Conservation (phyloP, 2,888 invertebrate genomes). For the Eucera pruinosa region DNA sequence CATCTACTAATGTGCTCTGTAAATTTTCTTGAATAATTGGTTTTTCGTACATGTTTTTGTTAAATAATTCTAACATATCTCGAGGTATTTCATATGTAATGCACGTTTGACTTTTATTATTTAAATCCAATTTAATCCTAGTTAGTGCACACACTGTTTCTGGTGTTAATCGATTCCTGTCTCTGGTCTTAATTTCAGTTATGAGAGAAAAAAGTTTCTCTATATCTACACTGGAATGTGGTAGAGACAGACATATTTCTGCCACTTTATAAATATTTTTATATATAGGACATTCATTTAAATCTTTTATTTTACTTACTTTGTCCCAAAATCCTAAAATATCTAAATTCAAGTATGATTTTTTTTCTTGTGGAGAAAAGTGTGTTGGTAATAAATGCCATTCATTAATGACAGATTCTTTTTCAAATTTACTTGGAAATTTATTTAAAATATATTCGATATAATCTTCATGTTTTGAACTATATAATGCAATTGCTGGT, state of each 20-base stretch:
- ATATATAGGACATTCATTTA: too few relatives aligned
- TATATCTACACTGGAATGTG: slow-evolving; percentile 2
- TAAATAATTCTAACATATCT: slow-evolving; percentile 5
- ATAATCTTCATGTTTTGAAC: background rate
- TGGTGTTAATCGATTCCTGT: slow-evolving; percentile 8
- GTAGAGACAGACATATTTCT: background rate
- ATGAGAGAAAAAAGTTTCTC: background rate
- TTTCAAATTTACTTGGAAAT: background rate
- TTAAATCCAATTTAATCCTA: slow-evolving; percentile 7
- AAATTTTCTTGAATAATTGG: background rate
- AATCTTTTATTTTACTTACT: background rate
- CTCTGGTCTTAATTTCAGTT: background rate
- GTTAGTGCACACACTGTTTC: background rate
- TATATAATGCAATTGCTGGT: background rate
- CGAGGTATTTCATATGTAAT: background rate
- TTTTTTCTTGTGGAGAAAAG: slow-evolving; percentile 1
- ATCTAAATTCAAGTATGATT: background rate
- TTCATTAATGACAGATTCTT: background rate
- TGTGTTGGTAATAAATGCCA: background rate
- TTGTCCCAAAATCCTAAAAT: slow-evolving; percentile 3
- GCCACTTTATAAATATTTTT: slow-evolving; percentile 3
- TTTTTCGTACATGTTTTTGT: background rate
- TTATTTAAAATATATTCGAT: background rate
- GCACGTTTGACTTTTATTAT: background rate
- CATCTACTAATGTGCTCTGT: background rate